A percentile compares a stretch with the other conserved stretches of the same genome.
These are phyloP conservation scores for Turritopsis dohrnii DNA, from an alignment of 30 jellyfish, hydroid and myxozoan genomes.

Conservation along the genomic window DNA sequence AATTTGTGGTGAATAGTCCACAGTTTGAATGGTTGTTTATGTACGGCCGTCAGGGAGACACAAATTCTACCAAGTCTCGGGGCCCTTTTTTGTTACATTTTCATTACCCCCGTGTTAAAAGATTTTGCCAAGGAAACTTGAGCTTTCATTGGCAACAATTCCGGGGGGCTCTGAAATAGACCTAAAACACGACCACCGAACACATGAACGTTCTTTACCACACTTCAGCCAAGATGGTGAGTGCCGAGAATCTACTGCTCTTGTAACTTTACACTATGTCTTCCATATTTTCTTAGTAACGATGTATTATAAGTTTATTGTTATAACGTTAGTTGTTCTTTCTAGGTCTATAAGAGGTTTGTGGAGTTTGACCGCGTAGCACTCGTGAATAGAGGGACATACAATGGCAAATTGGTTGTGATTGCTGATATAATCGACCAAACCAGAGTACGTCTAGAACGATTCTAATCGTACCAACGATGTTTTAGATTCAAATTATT, in stretches of 20 bases:
- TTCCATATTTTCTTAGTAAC: background rate
- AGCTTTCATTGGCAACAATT: background rate
- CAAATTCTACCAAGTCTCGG: background rate
- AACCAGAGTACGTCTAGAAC: constrained; percentile 54
- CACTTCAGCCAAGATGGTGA: constrained; percentile 15
- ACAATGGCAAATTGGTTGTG: constrained; percentile 83
- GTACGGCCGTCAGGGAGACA: background rate
- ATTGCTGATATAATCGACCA: constrained; percentile 77
- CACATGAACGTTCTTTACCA: constrained; percentile 25
- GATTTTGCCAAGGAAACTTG: background rate
- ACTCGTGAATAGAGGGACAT: constrained; percentile 79
- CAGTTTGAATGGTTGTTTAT: background rate
- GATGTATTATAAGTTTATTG: constrained; percentile 6
- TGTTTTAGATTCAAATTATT: no score
- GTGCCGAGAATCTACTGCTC: background rate
- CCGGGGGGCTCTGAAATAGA: constrained; percentile 6
- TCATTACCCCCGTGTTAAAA: background rate
- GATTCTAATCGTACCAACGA: no score
- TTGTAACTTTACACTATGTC: background rate
- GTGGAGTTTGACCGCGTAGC: constrained; percentile 96
- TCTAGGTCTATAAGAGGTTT: constrained; percentile 80
- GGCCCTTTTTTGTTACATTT: constrained; percentile 7
- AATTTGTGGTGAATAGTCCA: background rate
- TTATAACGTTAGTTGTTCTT: background rate
- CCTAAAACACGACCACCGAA: constrained; percentile 4